Base-by-base conservation (phyloP, 2,797 vertebrate genomes). In the Hyperoplus lanceolatus region DNA sequence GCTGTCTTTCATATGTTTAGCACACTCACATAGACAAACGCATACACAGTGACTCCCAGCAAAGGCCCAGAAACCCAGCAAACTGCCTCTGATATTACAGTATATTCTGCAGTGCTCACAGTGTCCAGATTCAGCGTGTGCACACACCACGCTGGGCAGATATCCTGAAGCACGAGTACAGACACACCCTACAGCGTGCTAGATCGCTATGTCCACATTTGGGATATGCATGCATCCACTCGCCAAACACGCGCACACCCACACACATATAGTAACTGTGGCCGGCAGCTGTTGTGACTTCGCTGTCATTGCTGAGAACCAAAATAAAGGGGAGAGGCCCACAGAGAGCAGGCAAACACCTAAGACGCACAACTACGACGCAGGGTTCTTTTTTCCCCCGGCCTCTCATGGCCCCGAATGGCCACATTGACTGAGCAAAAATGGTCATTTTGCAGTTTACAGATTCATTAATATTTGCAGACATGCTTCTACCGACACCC, bases 271-370 rank as follows among this genome's bases (percentile, higher is more conserved):
- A 71, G 70, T 72, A 76, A 83, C 82, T 90, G 53, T 79, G 77
- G 77, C 77, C 78, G 83, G 79, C 90, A 93, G 93, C 91, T 92
- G 92, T 79, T 93, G 85, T 89, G 80, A 81, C 86, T 90, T 91
- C 14, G 49, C 86, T 79, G 84, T 89, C 85, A 85, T 51, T 86
- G 81, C 84, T 69, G 79, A 55, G 82, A 90, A 89, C 83, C 81
- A 69, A 91, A 92, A 84, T 86, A 87, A 86, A 91, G 81, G 62
- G 79, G 29, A 63, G 45, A 68, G 77, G 48, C 62, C 78, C 65
- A 60, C 70, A 41, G 73, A 76, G 73, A 69, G 62, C 73, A 21
- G 56, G 54, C 73, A 59, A 49, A 85, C 42, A 80, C 67, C 57
- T 69, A 42, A 61, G 55, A 78, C 59, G 70, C 16, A 79, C 60